These are phyloP conservation scores for Psilanteris sp. DNA, from an alignment of 1,140 invertebrate genomes.

Conservation along the genomic window DNA sequence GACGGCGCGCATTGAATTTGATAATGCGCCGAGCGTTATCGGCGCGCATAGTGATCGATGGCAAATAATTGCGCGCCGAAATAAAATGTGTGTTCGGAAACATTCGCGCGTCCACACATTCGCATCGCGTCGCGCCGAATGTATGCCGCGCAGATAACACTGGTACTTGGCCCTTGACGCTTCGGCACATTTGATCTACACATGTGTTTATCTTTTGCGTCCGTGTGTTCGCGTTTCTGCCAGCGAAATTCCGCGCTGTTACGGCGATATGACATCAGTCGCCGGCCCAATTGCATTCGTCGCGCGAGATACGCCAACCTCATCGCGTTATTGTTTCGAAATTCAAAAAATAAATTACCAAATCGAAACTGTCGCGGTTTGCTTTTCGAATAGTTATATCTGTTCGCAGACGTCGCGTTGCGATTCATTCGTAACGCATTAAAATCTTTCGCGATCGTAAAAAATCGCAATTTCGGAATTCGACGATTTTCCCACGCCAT, in stretches of 20 bases:
- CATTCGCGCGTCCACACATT: slow-evolving; percentile 43
- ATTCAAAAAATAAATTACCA: no score
- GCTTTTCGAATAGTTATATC: no score
- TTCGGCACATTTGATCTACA: slow-evolving; percentile 37
- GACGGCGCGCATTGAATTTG: no score
- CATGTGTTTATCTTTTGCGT: slow-evolving; percentile 56
- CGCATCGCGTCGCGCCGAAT: slow-evolving; percentile 46
- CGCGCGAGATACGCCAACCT: slow-evolving; percentile 53
- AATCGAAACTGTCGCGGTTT: no score
- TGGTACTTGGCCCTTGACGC: slow-evolving; percentile 59
- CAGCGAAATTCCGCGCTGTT: slow-evolving; percentile 55
- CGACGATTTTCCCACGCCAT: no score
- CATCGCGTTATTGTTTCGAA: slow-evolving; percentile 15
- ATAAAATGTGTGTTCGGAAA: slow-evolving; percentile 40
- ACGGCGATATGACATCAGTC: slow-evolving; percentile 48
- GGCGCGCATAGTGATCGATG: no score
- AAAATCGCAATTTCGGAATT: no score
- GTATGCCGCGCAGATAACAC: slow-evolving; percentile 56
- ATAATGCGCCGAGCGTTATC: no score
- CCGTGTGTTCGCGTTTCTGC: slow-evolving; percentile 34
- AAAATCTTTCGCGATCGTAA: no score
- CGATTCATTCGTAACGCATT: no score
- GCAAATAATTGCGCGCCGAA: slow-evolving; percentile 32
- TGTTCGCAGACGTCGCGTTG: no score
- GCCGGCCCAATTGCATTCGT: slow-evolving; percentile 59